phyloP scores from a whole-genome alignment of 2,888 invertebrate species.

The Heteromyza rotundicornis region DNA sequence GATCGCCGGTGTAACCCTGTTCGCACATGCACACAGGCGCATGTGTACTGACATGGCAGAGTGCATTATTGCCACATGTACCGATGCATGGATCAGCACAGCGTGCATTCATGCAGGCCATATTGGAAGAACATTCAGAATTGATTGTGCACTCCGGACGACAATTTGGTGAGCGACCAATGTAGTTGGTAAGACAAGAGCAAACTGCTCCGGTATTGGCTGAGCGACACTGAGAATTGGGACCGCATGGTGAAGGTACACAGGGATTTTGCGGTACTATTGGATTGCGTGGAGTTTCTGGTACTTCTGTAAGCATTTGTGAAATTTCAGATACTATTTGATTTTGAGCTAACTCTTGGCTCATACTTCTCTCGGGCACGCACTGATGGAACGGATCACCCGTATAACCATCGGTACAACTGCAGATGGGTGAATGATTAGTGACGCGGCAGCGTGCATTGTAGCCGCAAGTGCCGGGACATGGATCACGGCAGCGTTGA shows the following conservation, averaged over 20 bases:
- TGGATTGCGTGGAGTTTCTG: conserved; percentile 42
- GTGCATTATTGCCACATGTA: conserved; percentile 72
- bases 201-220: conserved; percentile 66
- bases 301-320: conserved; percentile 42
- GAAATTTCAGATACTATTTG: neutral
- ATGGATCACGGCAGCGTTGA: conserved; percentile 78
- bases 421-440: conserved; percentile 80
- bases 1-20: conserved; percentile 69
- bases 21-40: conserved; percentile 65
- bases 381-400: conserved; percentile 82
- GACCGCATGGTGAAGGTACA: conserved; percentile 70
- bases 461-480: conserved; percentile 76
- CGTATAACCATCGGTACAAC: conserved; percentile 71
- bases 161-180: conserved; percentile 70
- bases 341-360: neutral
- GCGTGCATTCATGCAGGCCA: conserved; percentile 65
- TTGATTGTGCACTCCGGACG: conserved; percentile 71
- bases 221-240: conserved; percentile 68
- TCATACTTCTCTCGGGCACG: conserved; percentile 61
- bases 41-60: conserved; percentile 68
- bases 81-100: conserved; percentile 71
- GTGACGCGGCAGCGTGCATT: conserved; percentile 76
- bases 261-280: conserved; percentile 65
- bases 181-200: conserved; percentile 68
- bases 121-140: conserved; percentile 64